Evolutionary conservation across 2,113 vertebrate species (phyloP).

Genomic region (Mesembrinibis cayennensis): DNA sequence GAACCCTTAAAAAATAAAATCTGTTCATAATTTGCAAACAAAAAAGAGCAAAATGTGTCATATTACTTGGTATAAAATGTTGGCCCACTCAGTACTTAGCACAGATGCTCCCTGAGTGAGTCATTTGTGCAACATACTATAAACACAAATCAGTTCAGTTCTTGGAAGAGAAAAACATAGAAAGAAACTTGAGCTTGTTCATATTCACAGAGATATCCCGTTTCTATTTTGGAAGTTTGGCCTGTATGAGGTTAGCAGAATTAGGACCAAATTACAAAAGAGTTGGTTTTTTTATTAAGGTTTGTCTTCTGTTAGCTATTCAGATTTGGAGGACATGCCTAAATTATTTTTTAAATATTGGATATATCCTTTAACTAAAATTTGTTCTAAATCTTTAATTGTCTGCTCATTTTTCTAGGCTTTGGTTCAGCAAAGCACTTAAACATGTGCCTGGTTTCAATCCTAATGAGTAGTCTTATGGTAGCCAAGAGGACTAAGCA

Average conservation of each 20-base stretch:
- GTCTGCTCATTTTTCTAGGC: background rate
- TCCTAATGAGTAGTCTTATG: background rate
- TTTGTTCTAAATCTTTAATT: background rate
- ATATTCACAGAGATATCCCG: background rate
- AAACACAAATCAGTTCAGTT: background rate
- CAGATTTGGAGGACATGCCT: background rate
- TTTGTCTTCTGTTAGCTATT: background rate
- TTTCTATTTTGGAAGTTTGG: background rate
- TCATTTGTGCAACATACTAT: conserved; percentile 24
- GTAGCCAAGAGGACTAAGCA: background rate
- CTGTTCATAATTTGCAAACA: background rate
- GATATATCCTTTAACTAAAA: background rate
- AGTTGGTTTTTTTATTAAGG: background rate
- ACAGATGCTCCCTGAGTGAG: conserved; percentile 47
- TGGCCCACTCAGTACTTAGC: conserved; percentile 30
- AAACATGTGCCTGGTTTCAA: background rate
- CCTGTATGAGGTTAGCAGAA: background rate
- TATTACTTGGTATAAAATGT: conserved; percentile 32
- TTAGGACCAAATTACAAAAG: background rate
- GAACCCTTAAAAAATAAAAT: background rate
- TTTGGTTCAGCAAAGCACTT: background rate
- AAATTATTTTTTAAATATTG: background rate
- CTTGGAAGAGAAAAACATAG: background rate
- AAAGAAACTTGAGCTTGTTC: background rate
- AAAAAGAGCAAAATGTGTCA: conserved; percentile 53